Evolutionary conservation across 2,888 invertebrate genomes (phyloP).

Genomic region (Chrysolina americana): DNA sequence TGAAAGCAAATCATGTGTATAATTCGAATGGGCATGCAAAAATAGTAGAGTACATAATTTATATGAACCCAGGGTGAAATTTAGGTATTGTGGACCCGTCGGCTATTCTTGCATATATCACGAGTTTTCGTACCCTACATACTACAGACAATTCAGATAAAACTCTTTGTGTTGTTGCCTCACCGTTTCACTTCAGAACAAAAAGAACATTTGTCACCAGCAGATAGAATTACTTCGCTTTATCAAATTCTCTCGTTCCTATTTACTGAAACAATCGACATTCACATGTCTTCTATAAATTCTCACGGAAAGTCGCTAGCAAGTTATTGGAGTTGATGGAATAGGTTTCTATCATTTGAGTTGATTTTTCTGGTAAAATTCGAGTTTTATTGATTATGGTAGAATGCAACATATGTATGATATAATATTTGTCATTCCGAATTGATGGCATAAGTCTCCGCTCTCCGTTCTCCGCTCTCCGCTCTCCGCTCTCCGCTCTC

Average conservation of each 20-base stretch:
- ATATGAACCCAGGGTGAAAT: constrained; percentile 41
- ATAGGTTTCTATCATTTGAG: neutral
- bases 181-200: constrained; percentile 52
- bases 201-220: constrained; percentile 58
- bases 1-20: constrained; percentile 27
- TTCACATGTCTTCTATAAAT: constrained; percentile 37
- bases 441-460: neutral
- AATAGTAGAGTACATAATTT: constrained; percentile 46
- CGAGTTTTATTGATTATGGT: neutral
- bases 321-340: constrained; percentile 9
- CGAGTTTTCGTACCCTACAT: constrained; percentile 54
- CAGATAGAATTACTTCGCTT: constrained; percentile 53
- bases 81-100: constrained; percentile 49
- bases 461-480: no score
- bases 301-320: neutral
- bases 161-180: constrained; percentile 55
- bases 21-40: constrained; percentile 31
- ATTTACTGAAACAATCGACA: constrained; percentile 40
- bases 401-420: neutral
- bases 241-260: constrained; percentile 43
- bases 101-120: constrained; percentile 54
- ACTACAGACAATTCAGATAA: constrained; percentile 59
- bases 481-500: no score
- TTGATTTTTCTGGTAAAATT: neutral
- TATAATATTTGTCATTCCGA: neutral